Percentiles rank a stretch among this genome's conserved stretches.
Conservation (phyloP, 2,113 vertebrate genomes). For the Agapornis roseicollis region DNA sequence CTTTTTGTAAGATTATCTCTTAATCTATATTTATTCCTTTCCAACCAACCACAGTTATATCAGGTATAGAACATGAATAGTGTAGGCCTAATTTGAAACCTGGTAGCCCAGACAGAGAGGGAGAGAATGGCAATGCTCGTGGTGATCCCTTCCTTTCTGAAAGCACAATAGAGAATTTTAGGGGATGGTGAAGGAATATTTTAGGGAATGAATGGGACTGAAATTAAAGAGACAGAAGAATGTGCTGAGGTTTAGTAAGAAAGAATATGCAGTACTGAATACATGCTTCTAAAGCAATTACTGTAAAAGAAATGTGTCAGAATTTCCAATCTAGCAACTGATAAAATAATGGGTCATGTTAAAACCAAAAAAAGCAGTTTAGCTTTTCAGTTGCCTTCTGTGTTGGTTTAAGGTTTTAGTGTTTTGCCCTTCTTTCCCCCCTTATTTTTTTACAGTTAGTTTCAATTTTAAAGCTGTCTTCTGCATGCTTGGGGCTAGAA, state of each 20-base stretch:
- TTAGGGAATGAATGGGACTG: background rate
- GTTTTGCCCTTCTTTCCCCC: accelerated
- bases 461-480: background rate
- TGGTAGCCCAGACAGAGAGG: background rate
- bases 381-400: background rate
- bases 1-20: background rate
- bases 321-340: background rate
- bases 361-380: background rate
- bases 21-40: background rate
- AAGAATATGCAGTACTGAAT: background rate
- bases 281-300: background rate
- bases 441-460: background rate
- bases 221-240: background rate
- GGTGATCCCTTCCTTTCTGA: background rate
- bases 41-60: background rate
- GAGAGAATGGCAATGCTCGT: background rate
- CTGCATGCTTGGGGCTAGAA: background rate
- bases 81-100: background rate
- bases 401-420: background rate
- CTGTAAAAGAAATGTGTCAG: background rate
- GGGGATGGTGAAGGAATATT: background rate
- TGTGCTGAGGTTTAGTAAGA: background rate
- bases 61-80: background rate
- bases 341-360: background rate
- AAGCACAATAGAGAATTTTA: background rate